Base-by-base conservation (phyloP, 2,888 invertebrate species). In the Chloromyia formosa region DNA sequence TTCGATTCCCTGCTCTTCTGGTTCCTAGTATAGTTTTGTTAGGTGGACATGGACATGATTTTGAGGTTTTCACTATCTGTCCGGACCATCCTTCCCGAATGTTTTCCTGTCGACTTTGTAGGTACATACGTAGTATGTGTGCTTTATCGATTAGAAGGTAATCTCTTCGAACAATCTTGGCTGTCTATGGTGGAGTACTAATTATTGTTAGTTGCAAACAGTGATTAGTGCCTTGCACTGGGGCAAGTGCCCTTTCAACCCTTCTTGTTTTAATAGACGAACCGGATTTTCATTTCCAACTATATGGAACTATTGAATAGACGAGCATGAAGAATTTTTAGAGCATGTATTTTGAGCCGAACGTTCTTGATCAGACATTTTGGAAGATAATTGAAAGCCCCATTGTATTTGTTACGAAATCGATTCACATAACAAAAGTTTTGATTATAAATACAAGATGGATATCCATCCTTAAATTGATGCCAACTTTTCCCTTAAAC, bases 141-240 rank as follows among this genome's bases (percentile, higher is more conserved):
- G 56, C 16, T 56, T 12, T 20, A 56, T 56, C 56, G 56, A 56
- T 56, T 56, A 56, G 56, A 56, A n/a, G 14, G 56, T 1, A 56
- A 56, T 56, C 56, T 18, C 16, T 56, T 18, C 16, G 56, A 18
- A 56, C 56, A 22, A 56, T 56, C 56, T 56, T n/a, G 18, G 7
- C 22, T 20, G 56, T 20, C 16, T n/a, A 56, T 1, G 20, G 1
- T 56, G 10, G 10, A 18, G 56, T 16, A 18, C 56, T 56, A 56
- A 56, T 56, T 20, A 56, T 10, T 56, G 22, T 16, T 16, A 10
- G 22, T 56, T 56, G 56, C 56, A 56, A 56, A 56, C 18, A 20
- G 18, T 56, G 56, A 56, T 56, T 56, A 20, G 56, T 20, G 10
- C 5, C 22, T 20, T 56, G 16, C 18, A 20, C 12, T 49, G 12